Evolutionary conservation across 2,113 vertebrate species (phyloP), one percentile per base, ranked within the genome.

Genomic region (Campylomormyrus numenius): DNA sequence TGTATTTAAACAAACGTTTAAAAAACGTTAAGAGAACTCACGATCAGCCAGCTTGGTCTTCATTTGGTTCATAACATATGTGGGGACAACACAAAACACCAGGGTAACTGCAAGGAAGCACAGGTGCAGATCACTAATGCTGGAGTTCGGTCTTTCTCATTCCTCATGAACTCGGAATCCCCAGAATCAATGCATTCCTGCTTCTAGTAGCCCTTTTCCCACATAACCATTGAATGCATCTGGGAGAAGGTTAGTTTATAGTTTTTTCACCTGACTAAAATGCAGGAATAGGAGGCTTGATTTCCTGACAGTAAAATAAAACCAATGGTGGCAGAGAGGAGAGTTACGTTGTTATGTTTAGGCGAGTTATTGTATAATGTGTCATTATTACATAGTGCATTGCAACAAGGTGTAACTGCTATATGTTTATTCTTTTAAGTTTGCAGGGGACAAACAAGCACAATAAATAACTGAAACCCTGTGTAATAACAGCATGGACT

Each of bases 41-140:
- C 98, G 96, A 19, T 27, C 91, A 1, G 94, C 90, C 0, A 97
- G 24, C 0, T 48, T 94, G 21, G 3, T 42, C 15, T 27, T 94
- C 11, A 98, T 13, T 13, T 97, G 97, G 0, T 0, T 0, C 4
- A 94, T 94, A 87, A 99, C 17, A 92, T 96, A 98, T 0, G n/a
- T 2, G 0, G 98, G 98, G 90, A 99, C 89, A 92, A 94, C 0
- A 66, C 98, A 99, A 94, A 99, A 98, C 8, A 97, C 0, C 87
- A 94, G 85, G 0, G 31, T 88, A 10, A 92, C 98, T 99, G 94
- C 0, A 91, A 88, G 11, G 49, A 80, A 50, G 53, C 17, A 53
- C 2, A 88, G 24, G 31, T 0, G 9, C 1, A 58, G 39, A n/a
- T 5, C 45, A 48, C 39, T 45, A 21, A 21, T n/a, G 19, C 17